Base-by-base conservation (phyloP, 2,113 vertebrate genomes). In the Heptranchias perlo region DNA sequence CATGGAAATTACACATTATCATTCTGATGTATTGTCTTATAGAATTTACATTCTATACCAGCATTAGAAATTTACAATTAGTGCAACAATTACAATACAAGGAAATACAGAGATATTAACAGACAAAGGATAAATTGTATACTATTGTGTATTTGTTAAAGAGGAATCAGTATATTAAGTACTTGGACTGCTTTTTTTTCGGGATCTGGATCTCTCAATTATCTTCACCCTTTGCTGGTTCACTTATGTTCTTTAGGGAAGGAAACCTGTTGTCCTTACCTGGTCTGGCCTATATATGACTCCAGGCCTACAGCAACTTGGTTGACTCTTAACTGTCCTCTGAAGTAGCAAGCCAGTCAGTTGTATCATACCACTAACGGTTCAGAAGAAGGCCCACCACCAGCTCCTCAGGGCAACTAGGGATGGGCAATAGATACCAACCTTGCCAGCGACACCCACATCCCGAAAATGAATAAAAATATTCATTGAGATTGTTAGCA, bases 1-100 rank as follows among this genome's bases (percentile, higher is more conserved):
- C 76, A 82, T 82, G 44, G 76, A 82, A 82, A 16, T 82, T 82
- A 44, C n/a, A 44, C 76, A 18, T n/a, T 76, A 11, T 76, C 1
- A 10, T 82, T 82, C 76, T 82, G n/a, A 82, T 82, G 44, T 82
- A 82, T 82, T 82, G 44, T 82, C 76, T 82, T 76, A 76, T n/a
- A 82, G 76, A 82, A 82, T 82, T 82, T 44, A 82, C 44, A 82
- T 44, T 13, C 76, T 44, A 58, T 4, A 54, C n/a, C 39, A 2
- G 76, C 76, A 82, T 11, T 44, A 44, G n/a, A 82, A 82, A 82
- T 82, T 82, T 82, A 82, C 76, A 82, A 8, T 54, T 10, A 14
- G 13, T 82, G 76, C 76, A 18, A 82, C 39, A 82, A n/a, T 16
- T 82, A 13, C 76, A 16, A 18, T 39, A 82, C 69, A 82, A 14